Base-by-base conservation (phyloP, 2,113 vertebrate genomes). In the Spilogale gracilis region DNA sequence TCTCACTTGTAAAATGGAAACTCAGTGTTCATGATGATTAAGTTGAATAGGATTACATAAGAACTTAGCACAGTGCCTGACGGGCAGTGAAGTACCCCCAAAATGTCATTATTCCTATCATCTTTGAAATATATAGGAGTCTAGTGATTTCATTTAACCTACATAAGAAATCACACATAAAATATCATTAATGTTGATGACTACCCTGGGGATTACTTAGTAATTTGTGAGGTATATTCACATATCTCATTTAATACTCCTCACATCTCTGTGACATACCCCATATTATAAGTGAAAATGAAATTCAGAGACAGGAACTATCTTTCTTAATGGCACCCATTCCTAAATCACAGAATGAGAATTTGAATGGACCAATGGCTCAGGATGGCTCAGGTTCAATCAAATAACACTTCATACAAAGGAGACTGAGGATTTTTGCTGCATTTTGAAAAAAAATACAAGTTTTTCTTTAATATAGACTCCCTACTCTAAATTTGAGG, bases 161-260 rank as follows among this genome's bases (percentile, higher is more conserved):
- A 54, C 21, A 79, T 43, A 80, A 82, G 38, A 81, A 89, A 71
- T 91, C 63, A 91, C 60, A 43, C 27, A 91, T 76, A 81, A 90
- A 90, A 90, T 67, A 63, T 60, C 45, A 52, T n/a, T 67, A 30
- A 74, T 88, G n/a, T 54, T 61, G 23, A 45, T 90, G 61, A 71
- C 52, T 38, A 50, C 76, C 27, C 32, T 38, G 45, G 17, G 38
- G 52, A 56, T 91, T n/a, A 87, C 3, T 17, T 17, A 71, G 23
- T 81, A 48, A 9, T 91, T 56, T 96, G 45, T 58, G 38, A 94
- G 56, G 71, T 48, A 67, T 23, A 58, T 30, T 88, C 43, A 43
- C 60, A 20, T 54, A 74, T 27, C 25, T 94, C 32, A 56, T 73
- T 88, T 92, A 89, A 89, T 17, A 54, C 17, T 63, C 50, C 43